phyloP scores from a whole-genome alignment of 2,113 vertebrate species.

The Tyrannus savana region DNA sequence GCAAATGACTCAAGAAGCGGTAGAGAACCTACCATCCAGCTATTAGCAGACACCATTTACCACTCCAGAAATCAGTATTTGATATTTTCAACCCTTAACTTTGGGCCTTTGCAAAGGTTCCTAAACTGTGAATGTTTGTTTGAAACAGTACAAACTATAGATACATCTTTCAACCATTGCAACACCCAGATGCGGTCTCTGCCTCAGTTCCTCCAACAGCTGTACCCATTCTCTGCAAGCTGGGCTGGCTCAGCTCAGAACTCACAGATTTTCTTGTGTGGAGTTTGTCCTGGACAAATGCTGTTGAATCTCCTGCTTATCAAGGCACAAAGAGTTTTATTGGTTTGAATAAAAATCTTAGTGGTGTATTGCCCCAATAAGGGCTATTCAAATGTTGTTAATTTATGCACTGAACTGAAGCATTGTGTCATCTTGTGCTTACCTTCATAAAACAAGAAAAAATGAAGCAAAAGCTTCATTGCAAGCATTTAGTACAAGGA shows the following conservation, averaged over 20 bases:
- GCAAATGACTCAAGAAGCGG: neutral
- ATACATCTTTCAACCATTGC: neutral
- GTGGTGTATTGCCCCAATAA: accelerated
- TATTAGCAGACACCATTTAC: accelerated
- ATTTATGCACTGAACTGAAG: neutral
- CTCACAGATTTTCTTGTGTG: neutral
- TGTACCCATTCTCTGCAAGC: neutral
- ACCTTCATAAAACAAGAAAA: neutral
- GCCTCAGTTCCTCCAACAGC: neutral
- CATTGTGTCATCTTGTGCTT: neutral
- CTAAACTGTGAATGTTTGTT: neutral
- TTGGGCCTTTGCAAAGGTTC: neutral
- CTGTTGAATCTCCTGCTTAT: neutral
- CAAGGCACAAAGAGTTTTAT: neutral
- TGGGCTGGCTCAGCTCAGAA: neutral
- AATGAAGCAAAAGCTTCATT: neutral
- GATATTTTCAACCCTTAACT: neutral
- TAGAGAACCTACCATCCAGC: neutral
- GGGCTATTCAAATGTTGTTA: neutral
- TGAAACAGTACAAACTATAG: neutral
- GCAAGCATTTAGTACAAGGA: neutral
- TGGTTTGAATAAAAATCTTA: neutral
- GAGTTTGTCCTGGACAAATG: neutral
- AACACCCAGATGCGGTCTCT: neutral
- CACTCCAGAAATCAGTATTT: neutral